Conservation (phyloP, 1,140 invertebrate genomes). For the Drosophila ogumai region DNA sequence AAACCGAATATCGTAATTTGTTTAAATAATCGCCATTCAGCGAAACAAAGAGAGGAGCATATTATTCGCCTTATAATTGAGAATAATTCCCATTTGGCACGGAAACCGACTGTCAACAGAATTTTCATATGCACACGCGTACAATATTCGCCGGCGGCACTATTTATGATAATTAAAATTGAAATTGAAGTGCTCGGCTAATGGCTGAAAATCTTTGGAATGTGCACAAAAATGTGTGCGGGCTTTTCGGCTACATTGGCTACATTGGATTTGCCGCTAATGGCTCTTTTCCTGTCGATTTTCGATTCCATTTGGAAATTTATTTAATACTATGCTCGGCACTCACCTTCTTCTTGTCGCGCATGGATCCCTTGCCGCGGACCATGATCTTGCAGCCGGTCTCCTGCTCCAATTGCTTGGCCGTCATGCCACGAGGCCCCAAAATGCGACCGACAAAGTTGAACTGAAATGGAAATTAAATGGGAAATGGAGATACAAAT, state of each 20-base stretch:
- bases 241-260: neutral
- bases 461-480: conserved; percentile 93
- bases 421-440: conserved; percentile 99
- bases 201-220: conserved; percentile 32
- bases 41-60: conserved; percentile 5
- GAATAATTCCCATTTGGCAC: conserved; percentile 61
- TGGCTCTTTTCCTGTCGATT: conserved; percentile 9
- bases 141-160: conserved; percentile 19
- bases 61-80: conserved; percentile 42
- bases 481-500: conserved; percentile 68
- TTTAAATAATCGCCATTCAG: neutral
- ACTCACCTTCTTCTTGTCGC: conserved; percentile 99
- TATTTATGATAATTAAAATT: conserved; percentile 49
- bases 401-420: conserved; percentile 99
- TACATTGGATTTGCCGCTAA: neutral
- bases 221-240: conserved; percentile 4
- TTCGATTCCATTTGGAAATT: neutral
- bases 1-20: neutral
- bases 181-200: conserved; percentile 34
- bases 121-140: conserved; percentile 40
- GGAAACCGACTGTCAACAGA: conserved; percentile 59
- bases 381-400: conserved; percentile 99
- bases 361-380: conserved; percentile 99
- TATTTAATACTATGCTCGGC: neutral
- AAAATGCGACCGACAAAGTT: conserved; percentile 99